Base-by-base conservation (phyloP, 2,797 vertebrate genomes). In the Pseudotriccus pelzelni region DNA sequence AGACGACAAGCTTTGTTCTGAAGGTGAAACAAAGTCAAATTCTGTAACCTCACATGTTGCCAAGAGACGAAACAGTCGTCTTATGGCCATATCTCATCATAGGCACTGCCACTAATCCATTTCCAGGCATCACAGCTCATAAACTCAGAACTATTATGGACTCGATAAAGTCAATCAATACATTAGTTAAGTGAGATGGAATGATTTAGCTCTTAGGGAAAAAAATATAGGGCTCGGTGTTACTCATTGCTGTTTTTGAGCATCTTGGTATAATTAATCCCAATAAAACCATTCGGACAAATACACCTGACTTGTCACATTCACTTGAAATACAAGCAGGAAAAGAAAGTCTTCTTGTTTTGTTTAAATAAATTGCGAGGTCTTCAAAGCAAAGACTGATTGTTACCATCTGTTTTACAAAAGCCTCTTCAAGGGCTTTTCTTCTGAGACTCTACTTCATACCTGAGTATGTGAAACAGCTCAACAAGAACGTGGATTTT, bases 101-200 rank as follows among this genome's bases (percentile, higher is more conserved):
- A 84, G 74, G 49, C 81, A 53, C 72, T 58, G 78, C 86, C 78
- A 84, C 88, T 93, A 93, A 95, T 90, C 95, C 81, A 95, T 94
- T 96, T 90, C 84, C 87, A 95, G 90, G 81, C 86, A 90, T 84
- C 86, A 91, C 92, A 95, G 94, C 88, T 95, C 91, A 96, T 93
- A 94, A 95, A 93, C 72, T 94, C 90, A 90, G 90, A 94, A 90
- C 93, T 92, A 83, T 91, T 95, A 96, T 11, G 60, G 80, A 90
- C 88, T 95, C 64, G 0, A 94, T 93, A 94, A 96, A 95, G 70
- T 84, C 74, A 83, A 79, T 96, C 90, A 43, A 96, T 95, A 75
- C 73, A 94, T 94, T 97, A 92, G 94, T 89, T 92, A 96, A 96
- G 78, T 89, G 84, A 95, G 90, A 95, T 87, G 84, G 93, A 96